Percentiles rank a stretch among this genome's conserved stretches.
These are phyloP conservation scores for Ormyrus nitidulus DNA, from an alignment of 2,888 invertebrate species.

Conservation along the genomic window DNA sequence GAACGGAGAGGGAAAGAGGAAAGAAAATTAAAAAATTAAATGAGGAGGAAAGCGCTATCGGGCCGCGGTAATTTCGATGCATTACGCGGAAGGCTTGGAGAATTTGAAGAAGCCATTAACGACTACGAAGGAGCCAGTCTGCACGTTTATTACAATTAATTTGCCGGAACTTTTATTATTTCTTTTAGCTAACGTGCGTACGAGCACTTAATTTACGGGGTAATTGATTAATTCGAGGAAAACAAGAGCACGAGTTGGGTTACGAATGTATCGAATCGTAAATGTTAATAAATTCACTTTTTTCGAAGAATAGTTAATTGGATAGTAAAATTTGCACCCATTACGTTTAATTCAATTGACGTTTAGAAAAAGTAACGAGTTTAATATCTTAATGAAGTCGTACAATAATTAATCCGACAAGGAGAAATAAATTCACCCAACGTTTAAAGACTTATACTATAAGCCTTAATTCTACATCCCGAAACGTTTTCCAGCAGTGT, in stretches of 20 bases:
- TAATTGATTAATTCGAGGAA: background rate
- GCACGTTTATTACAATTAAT: slow-evolving; percentile 37
- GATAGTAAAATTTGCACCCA: too few species aligned
- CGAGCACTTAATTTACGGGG: background rate
- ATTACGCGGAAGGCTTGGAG: slow-evolving; percentile 17
- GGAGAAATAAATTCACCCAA: too few species aligned
- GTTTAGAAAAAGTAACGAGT: too few species aligned
- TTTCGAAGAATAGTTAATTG: too few species aligned
- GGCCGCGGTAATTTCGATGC: slow-evolving; percentile 12
- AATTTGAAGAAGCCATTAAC: slow-evolving; percentile 39
- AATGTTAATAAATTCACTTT: too few species aligned
- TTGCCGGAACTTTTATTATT: slow-evolving; percentile 10
- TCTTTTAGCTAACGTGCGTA: background rate
- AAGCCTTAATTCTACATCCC: too few species aligned
- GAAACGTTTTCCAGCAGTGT: too few species aligned
- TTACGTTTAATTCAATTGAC: too few species aligned
- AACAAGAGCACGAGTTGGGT: background rate
- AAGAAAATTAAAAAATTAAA: slow-evolving; percentile 26
- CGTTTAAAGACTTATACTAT: too few species aligned
- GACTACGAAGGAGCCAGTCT: background rate
- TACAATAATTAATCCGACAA: too few species aligned
- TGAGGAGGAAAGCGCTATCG: slow-evolving; percentile 9
- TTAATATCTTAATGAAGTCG: too few species aligned
- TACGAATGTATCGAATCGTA: too few species aligned
- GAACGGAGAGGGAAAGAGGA: background rate